Evolutionary conservation across 2,888 invertebrate species (phyloP), one percentile per base, ranked within the genome.

Genomic region (Acrobasis repandana): DNA sequence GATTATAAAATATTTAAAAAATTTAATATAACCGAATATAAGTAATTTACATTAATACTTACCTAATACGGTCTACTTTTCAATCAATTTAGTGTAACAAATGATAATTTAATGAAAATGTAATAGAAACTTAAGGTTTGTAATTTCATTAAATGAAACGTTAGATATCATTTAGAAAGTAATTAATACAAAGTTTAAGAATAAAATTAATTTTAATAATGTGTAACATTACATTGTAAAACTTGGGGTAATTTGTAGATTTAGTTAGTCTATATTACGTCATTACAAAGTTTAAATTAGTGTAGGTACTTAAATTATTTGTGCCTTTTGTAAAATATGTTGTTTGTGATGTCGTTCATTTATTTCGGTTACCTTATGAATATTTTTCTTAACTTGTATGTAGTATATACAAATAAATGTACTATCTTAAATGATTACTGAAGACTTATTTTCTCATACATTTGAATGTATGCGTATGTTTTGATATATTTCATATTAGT

Each of bases 251-350:
- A 58, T 61, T 51, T 60, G 33, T 62, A 66, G 56, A 60, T 66
- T 69, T 70, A 66, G 60, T 69, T 70, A 66, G 60, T 58, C 62
- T 71, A 68, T 68, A 66, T 69, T 62, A 62, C 58, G 50, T 60
- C 56, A 48, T 64, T 61, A 60, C 54, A 48, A 58, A 62, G 18
- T 63, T 60, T 33, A 47, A 58, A 54, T 10, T 62, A 58, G 49
- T 8, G 14, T 73, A 79, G 78, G 79, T 85, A 86, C 86, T 85
- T 85, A 84, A 85, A 81, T 86, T 85, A 80, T 84, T 85, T 83
- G 86, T 87, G 86, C 88, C 88, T 88, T 70, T 67, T 43, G 43
- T 46, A 52, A 60, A 47, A 60, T 60, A 52, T 58, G 56, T 66
- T 68, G 66, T 58, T 64, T 66, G 60, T 64, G 63, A 67, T 71